A percentile compares a stretch with the other conserved stretches of the same genome.
These are phyloP conservation scores for Mobula birostris DNA, from an alignment of 2,113 vertebrate species.

Conservation along the genomic window DNA sequence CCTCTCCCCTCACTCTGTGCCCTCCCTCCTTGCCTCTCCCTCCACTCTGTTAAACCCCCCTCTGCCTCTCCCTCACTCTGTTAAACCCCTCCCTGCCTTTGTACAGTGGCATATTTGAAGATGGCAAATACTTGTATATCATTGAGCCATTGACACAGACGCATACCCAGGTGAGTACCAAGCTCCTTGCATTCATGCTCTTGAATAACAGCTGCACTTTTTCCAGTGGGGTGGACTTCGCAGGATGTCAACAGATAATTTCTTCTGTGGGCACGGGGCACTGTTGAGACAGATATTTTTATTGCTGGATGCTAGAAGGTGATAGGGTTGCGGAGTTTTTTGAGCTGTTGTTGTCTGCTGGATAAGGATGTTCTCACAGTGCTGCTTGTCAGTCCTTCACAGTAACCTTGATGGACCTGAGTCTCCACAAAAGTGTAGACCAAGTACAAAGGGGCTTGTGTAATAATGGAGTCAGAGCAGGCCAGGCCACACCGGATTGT, in stretches of 20 bases:
- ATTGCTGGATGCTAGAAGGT: background rate
- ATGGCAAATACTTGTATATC: slow-evolving; percentile 71
- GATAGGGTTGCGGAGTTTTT: background rate
- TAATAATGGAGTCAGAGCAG: background rate
- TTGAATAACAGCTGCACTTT: background rate
- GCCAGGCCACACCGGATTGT: background rate
- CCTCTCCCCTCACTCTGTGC: background rate
- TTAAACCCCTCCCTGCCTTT: too few relatives aligned
- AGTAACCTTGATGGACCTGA: background rate
- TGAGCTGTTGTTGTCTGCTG: background rate
- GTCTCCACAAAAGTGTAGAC: background rate
- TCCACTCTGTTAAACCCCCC: background rate
- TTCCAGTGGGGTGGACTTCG: background rate
- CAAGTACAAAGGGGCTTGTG: background rate
- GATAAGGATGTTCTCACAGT: background rate
- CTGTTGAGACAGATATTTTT: background rate
- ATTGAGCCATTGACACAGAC: slow-evolving; percentile 78
- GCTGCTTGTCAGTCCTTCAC: background rate
- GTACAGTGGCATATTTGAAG: slow-evolving; percentile 89
- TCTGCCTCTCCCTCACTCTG: background rate
- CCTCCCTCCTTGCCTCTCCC: background rate
- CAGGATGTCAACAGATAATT: background rate
- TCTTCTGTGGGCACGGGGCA: too few relatives aligned
- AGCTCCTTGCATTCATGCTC: background rate
- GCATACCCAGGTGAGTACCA: slow-evolving; percentile 73